Evolutionary conservation across 1,140 invertebrate species (phyloP), one percentile per base, ranked within the genome.

Genomic region (Notospermus geniculatus): DNA sequence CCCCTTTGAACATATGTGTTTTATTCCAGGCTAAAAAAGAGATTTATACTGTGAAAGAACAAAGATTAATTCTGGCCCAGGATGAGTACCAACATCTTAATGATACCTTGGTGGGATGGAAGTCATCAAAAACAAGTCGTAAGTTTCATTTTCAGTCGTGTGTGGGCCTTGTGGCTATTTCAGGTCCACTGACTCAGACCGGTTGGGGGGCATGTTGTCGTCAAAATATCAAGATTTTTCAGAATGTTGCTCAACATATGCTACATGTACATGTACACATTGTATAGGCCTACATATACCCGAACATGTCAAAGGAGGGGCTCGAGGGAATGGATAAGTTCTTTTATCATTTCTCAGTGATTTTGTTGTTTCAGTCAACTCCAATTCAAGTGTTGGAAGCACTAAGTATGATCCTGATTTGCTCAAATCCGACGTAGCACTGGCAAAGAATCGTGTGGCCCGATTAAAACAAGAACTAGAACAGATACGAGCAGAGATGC

Each of bases 41-140:
- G 83, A 96, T 96, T 74, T 93, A 90, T 81, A 90, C 94, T 81
- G 88, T 98, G 39, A 98, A 97, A 82, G 91, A 95, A 78, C 92
- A 96, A 82, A 87, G 94, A 74, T 82, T 97, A 57, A 88, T 89
- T 70, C 83, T 97, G 67, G 94, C 94, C 41, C 92, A 97, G 79
- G 93, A 97, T 80, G 93, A 98, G 82, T 97, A 93, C 83, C 92
- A 94, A 78, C 91, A 96, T 78, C 86, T 97, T 4, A 94, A 92
- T 81, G 91, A 91, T 77, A 89, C 90, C 19, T 82, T 93, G 19
- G 87, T 87, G n/a, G 91, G 90, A 39, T 78, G 81, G 74, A 80
- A 79, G 60, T 74, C 75, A 28, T 80, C 77, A n/a, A 62, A 70
- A 52, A 77, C 78, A 15, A 81, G 80, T 59, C 71, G 78, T 81